Percentiles rank a stretch among this genome's conserved stretches.
Evolutionary conservation across 2,888 invertebrate species (phyloP).

Genomic region (Sarcophaga variegata): DNA sequence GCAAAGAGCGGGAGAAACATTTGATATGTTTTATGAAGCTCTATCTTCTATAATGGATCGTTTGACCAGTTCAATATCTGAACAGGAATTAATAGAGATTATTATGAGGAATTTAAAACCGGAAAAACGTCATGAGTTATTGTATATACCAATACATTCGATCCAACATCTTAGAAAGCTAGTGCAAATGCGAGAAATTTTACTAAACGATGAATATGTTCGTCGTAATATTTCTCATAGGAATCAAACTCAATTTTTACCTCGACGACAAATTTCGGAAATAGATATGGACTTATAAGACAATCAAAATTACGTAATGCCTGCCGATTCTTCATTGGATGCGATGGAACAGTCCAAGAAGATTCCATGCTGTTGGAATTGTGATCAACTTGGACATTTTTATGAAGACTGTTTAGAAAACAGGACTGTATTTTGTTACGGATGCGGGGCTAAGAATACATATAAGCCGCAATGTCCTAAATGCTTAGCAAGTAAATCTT

Average conservation of each 20-base stretch:
- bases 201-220: conserved; percentile 20
- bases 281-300: neutral
- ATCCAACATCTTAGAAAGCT: conserved; percentile 28
- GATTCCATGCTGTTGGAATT: conserved; percentile 16
- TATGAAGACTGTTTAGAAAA: conserved; percentile 34
- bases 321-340: too few relatives aligned
- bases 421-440: conserved; percentile 27
- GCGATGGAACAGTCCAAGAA: neutral
- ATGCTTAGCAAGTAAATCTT: conserved; percentile 11
- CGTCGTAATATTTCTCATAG: neutral
- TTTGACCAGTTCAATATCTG: neutral
- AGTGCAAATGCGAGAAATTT: conserved; percentile 18
- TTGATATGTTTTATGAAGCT: conserved; percentile 7
- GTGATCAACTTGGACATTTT: conserved; percentile 31
- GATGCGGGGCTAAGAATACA: conserved; percentile 47
- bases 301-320: too few relatives aligned
- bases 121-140: conserved; percentile 32
- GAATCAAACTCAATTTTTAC: neutral
- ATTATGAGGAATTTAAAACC: conserved; percentile 31
- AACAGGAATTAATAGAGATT: conserved; percentile 7
- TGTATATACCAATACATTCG: conserved; percentile 10
- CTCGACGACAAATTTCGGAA: conserved; percentile 2
- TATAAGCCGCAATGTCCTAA: conserved; percentile 23
- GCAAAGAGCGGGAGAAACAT: conserved; percentile 22
- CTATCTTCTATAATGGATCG: too few relatives aligned